A percentile compares a stretch with the other conserved stretches of the same genome.
phyloP scores from a whole-genome alignment of 2,113 vertebrate genomes.

The Ophthalmolycus amberensis region DNA sequence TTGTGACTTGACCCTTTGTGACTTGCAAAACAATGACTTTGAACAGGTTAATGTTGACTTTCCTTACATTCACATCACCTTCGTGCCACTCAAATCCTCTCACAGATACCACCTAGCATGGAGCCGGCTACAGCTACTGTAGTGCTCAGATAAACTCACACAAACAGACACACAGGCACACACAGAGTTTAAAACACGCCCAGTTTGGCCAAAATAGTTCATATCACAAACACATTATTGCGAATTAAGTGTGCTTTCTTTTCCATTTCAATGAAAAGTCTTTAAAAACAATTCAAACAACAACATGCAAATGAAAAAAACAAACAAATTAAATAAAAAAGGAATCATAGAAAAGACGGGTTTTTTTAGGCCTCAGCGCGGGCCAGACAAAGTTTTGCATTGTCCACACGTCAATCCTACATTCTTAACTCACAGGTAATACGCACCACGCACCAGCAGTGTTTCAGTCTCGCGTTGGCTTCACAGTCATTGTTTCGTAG shows the following conservation, averaged over 20 bases:
- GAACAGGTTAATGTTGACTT: slow-evolving; percentile 41
- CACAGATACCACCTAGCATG: slow-evolving; percentile 30
- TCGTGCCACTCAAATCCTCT: slow-evolving; percentile 12
- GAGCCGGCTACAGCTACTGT: slow-evolving; percentile 59
- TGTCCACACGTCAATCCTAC: slow-evolving; percentile 75
- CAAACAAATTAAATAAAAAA: slow-evolving; percentile 47
- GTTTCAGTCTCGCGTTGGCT: slow-evolving; percentile 71
- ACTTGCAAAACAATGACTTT: slow-evolving; percentile 23
- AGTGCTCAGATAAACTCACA: slow-evolving; percentile 51
- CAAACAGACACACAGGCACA: slow-evolving; percentile 64
- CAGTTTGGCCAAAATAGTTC: slow-evolving; percentile 70
- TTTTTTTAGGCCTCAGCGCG: slow-evolving; percentile 57
- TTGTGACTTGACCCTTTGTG: slow-evolving; percentile 7
- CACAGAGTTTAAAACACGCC: slow-evolving; percentile 64
- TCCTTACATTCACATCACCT: slow-evolving; percentile 57
- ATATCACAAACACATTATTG: slow-evolving; percentile 86
- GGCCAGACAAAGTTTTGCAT: slow-evolving; percentile 74
- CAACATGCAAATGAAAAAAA: slow-evolving; percentile 80
- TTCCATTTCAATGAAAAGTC: slow-evolving; percentile 76
- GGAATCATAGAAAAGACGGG: slow-evolving; percentile 62
- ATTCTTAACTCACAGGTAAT: slow-evolving; percentile 73
- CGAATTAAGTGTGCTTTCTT: slow-evolving; percentile 88
- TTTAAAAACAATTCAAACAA: slow-evolving; percentile 74
- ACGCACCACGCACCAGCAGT: slow-evolving; percentile 74
- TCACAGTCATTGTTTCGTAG: slow-evolving; percentile 71